Evolutionary conservation across 2,797 vertebrate genomes (phyloP).

Genomic region (Lemur catta): DNA sequence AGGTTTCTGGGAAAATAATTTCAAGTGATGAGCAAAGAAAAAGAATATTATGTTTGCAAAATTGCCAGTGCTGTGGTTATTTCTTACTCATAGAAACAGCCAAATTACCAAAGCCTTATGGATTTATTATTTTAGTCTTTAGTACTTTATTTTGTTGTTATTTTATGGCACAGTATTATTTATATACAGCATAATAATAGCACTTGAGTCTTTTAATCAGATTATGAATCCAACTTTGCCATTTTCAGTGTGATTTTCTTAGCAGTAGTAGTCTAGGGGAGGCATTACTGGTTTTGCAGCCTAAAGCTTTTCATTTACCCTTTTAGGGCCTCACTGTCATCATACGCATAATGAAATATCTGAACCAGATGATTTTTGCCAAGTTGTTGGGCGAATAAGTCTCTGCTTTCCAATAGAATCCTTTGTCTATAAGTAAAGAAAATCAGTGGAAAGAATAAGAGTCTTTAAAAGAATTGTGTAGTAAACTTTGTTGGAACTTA

Average conservation of each 20-base stretch:
- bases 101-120: neutral
- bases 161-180: neutral
- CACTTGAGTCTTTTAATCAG: neutral
- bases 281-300: neutral
- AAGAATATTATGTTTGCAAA: neutral
- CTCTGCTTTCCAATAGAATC: neutral
- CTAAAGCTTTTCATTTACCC: neutral
- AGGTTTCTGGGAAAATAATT: neutral
- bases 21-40: neutral
- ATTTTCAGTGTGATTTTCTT: constrained; percentile 20
- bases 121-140: neutral
- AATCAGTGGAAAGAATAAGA: neutral
- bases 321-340: neutral
- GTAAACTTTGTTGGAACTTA: neutral
- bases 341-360: neutral
- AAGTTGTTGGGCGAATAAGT: neutral
- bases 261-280: neutral
- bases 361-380: constrained; percentile 1
- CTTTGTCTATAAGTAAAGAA: neutral
- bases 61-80: neutral
- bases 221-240: neutral
- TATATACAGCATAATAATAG: neutral
- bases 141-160: neutral
- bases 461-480: neutral
- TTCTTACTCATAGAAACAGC: constrained; percentile 6